Conservation (phyloP, 2,797 vertebrate genomes). For the Chelidonichthys spinosus region DNA sequence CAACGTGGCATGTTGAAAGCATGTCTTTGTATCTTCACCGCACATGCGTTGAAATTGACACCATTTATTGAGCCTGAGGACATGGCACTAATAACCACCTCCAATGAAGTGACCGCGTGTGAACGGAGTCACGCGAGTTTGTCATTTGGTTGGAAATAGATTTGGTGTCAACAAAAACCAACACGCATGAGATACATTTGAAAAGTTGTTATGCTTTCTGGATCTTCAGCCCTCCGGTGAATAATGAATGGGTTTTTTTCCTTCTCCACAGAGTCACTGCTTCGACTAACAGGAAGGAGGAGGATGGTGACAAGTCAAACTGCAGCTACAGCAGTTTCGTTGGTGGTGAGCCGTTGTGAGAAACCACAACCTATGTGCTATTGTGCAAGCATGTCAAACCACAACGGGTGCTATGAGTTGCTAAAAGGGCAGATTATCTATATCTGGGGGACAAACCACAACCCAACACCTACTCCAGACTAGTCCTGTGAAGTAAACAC, state of each 20-base stretch:
- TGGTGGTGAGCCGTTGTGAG: slow-evolving; percentile 69
- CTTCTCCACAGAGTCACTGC: slow-evolving; percentile 17
- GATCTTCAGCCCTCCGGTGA: slow-evolving; percentile 25
- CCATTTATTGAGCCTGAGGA: slow-evolving; percentile 48
- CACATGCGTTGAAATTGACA: slow-evolving; percentile 72
- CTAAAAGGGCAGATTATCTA: slow-evolving; percentile 60
- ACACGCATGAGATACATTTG: neutral
- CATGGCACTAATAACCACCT: slow-evolving; percentile 46
- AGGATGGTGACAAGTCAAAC: slow-evolving; percentile 57
- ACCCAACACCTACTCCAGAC: slow-evolving; percentile 51
- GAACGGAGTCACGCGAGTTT: slow-evolving; percentile 39
- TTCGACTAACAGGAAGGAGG: slow-evolving; percentile 56
- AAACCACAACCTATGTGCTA: slow-evolving; percentile 65
- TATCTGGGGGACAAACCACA: slow-evolving; percentile 53
- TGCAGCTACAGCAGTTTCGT: slow-evolving; percentile 67
- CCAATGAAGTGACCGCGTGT: slow-evolving; percentile 1
- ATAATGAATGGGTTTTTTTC: slow-evolving; percentile 32
- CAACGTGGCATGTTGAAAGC: slow-evolving; percentile 63
- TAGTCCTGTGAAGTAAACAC: slow-evolving; percentile 38
- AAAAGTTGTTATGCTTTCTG: slow-evolving; percentile 19
- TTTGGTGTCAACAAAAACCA: slow-evolving; percentile 5
- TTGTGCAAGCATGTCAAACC: slow-evolving; percentile 70
- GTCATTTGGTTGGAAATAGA: slow-evolving; percentile 24
- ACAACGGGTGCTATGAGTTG: slow-evolving; percentile 46
- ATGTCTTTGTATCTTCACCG: slow-evolving; percentile 59